Evolutionary conservation across 1,140 invertebrate genomes (phyloP).

Genomic region (Drosophila lacteicornis): DNA sequence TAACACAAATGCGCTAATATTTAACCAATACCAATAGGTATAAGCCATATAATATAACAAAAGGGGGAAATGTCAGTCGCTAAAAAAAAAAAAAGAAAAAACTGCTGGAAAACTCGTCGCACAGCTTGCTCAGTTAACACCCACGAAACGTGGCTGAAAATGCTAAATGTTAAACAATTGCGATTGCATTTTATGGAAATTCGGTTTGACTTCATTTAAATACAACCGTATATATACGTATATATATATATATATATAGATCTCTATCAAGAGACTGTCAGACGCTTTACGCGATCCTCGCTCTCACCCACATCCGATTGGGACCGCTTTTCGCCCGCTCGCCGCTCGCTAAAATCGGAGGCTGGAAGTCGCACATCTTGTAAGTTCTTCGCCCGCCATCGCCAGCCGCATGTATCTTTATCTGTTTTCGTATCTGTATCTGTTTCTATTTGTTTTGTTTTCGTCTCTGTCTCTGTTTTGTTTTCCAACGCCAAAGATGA

Average conservation of each 20-base stretch:
- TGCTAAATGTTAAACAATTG: constrained; percentile 36
- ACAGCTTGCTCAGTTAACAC: constrained; percentile 53
- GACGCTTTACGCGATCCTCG: constrained; percentile 83
- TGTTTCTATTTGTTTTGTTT: constrained; percentile 50
- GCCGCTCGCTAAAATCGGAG: constrained; percentile 75
- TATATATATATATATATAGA: constrained; percentile 53
- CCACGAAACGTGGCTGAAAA: constrained; percentile 36
- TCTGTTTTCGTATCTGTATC: constrained; percentile 46
- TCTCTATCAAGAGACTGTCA: constrained; percentile 84
- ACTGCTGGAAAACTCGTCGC: constrained; percentile 26
- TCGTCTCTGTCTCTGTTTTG: constrained; percentile 53
- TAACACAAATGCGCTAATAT: constrained; percentile 79
- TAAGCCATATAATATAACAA: constrained; percentile 41
- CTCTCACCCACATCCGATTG: constrained; percentile 83
- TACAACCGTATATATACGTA: constrained; percentile 15
- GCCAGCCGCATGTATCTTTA: constrained; percentile 37
- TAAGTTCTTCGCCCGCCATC: constrained; percentile 58
- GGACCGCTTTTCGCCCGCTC: constrained; percentile 77
- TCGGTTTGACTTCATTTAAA: constrained; percentile 19
- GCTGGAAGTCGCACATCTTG: constrained; percentile 77
- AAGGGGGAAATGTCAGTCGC: constrained; percentile 36
- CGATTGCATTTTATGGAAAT: constrained; percentile 44
- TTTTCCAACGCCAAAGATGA: constrained; percentile 71
- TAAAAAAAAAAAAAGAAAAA: background rate
- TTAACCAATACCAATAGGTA: constrained; percentile 58